Percentiles rank a stretch among this genome's conserved stretches.
phyloP scores from a whole-genome alignment of 2,888 invertebrate species.

The Oithona nana region DNA sequence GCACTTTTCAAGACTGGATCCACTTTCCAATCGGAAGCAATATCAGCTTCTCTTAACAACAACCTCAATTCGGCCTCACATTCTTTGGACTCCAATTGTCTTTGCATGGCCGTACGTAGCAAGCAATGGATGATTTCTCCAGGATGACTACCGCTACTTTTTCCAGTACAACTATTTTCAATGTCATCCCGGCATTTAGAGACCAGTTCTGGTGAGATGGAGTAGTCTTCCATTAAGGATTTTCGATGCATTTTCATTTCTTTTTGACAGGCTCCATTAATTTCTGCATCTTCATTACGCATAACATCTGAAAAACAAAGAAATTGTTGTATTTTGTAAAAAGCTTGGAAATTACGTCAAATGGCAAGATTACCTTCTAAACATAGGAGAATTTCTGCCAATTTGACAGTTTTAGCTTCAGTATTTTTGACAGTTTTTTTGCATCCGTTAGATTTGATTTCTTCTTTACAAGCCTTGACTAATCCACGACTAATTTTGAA shows the following conservation, averaged over 20 bases:
- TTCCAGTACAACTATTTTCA: constrained; percentile 42
- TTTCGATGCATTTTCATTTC: constrained; percentile 81
- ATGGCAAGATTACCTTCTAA: constrained; percentile 41
- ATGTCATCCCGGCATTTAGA: constrained; percentile 71
- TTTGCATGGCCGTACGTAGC: constrained; percentile 26
- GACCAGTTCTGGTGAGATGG: constrained; percentile 79
- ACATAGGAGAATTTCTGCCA: constrained; percentile 79
- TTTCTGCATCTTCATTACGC: not conserved
- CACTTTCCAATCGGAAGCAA: constrained; percentile 85
- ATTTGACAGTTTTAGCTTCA: constrained; percentile 57
- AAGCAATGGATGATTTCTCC: constrained; percentile 30
- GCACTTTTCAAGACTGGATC: constrained; percentile 72
- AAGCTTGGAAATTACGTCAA: not conserved
- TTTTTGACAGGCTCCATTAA: constrained; percentile 50
- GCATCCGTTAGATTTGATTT: constrained; percentile 68
- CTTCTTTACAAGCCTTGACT: constrained; percentile 67
- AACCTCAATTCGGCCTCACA: constrained; percentile 41
- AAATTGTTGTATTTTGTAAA: no score
- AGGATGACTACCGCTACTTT: constrained; percentile 24
- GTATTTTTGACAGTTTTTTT: constrained; percentile 36
- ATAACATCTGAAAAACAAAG: not conserved
- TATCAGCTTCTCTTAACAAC: constrained; percentile 66
- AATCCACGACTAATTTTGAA: constrained; percentile 74
- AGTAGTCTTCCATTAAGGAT: constrained; percentile 78
- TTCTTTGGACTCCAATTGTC: not conserved